A percentile compares a stretch with the other conserved stretches of the same genome.
Conservation (phyloP, 2,113 vertebrate species). For the Lichenostomus cassidix region DNA sequence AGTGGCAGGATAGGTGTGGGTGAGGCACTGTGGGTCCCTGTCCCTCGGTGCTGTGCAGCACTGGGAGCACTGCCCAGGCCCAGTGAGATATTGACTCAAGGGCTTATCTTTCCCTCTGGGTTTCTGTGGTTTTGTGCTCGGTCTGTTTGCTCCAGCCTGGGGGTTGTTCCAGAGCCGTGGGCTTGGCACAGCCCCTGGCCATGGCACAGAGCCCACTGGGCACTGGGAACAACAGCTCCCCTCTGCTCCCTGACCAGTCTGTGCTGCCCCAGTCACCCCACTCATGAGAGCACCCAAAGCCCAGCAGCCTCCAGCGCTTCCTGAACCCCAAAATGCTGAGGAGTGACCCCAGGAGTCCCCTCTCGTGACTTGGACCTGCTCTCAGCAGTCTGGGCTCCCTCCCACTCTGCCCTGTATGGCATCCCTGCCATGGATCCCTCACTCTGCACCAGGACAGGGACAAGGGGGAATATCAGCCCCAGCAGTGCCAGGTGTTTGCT, state of each 20-base stretch:
- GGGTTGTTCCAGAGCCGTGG: not conserved
- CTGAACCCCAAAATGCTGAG: not conserved
- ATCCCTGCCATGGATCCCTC: too few species aligned
- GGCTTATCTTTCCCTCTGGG: not conserved
- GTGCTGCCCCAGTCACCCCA: not conserved
- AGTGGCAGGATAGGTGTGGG: accelerated
- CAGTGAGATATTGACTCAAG: not conserved
- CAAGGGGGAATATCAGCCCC: not conserved
- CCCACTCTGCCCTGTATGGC: not conserved
- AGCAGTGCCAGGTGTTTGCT: not conserved
- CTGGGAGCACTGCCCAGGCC: not conserved
- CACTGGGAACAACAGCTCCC: not conserved
- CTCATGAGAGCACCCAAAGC: not conserved
- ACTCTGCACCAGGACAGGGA: not conserved
- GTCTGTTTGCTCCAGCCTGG: not conserved
- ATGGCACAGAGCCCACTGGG: not conserved
- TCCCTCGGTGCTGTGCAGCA: not conserved
- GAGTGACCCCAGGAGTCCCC: too few species aligned
- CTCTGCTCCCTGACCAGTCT: not conserved
- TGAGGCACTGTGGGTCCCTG: not conserved
- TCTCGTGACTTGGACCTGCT: not conserved
- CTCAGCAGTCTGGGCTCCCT: not conserved
- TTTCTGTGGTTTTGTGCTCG: not conserved
- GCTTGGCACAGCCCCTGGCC: not conserved
- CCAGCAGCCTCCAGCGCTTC: not conserved